Percentiles rank a stretch among this genome's conserved stretches.
These are phyloP conservation scores for Tetramorium bicarinatum DNA, from an alignment of 2,888 invertebrate genomes.

Conservation along the genomic window DNA sequence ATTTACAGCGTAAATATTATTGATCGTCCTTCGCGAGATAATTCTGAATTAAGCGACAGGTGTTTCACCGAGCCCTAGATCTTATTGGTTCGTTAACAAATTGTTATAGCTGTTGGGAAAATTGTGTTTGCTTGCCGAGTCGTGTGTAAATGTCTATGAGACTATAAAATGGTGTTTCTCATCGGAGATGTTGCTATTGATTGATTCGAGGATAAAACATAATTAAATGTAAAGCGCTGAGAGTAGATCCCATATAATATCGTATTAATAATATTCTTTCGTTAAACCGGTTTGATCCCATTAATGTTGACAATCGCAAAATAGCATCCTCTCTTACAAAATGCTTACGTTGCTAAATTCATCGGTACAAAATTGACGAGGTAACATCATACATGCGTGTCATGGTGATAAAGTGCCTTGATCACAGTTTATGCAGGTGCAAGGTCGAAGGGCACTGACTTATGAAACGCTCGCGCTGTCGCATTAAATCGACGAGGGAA, in stretches of 20 bases:
- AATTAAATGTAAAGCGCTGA: slow-evolving; percentile 23
- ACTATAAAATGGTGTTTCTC: slow-evolving; percentile 5
- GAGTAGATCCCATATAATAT: not conserved
- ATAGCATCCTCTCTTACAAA: slow-evolving; percentile 24
- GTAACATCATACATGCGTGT: slow-evolving; percentile 20
- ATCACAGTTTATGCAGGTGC: slow-evolving; percentile 27
- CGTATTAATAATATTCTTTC: slow-evolving; percentile 39
- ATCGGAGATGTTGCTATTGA: not conserved
- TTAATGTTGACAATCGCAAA: slow-evolving; percentile 24
- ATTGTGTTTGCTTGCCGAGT: slow-evolving; percentile 20
- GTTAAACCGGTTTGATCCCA: slow-evolving; percentile 8
- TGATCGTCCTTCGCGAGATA: not conserved
- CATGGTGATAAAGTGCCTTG: slow-evolving; percentile 26
- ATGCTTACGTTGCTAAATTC: slow-evolving; percentile 38
- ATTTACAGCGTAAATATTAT: not conserved
- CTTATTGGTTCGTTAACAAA: slow-evolving; percentile 53
- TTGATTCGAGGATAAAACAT: not conserved
- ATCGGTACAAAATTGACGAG: slow-evolving; percentile 12
- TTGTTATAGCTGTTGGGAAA: slow-evolving; percentile 19
- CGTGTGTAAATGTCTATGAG: not conserved
- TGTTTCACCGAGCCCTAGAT: slow-evolving; percentile 30
- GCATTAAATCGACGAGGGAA: slow-evolving; percentile 17
- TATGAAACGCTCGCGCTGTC: slow-evolving; percentile 9
- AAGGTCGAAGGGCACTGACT: slow-evolving; percentile 22
- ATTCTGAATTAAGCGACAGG: slow-evolving; percentile 40